These are phyloP conservation scores for Silurus asotus DNA, from an alignment of 2,113 vertebrate genomes.

Conservation along the genomic window DNA sequence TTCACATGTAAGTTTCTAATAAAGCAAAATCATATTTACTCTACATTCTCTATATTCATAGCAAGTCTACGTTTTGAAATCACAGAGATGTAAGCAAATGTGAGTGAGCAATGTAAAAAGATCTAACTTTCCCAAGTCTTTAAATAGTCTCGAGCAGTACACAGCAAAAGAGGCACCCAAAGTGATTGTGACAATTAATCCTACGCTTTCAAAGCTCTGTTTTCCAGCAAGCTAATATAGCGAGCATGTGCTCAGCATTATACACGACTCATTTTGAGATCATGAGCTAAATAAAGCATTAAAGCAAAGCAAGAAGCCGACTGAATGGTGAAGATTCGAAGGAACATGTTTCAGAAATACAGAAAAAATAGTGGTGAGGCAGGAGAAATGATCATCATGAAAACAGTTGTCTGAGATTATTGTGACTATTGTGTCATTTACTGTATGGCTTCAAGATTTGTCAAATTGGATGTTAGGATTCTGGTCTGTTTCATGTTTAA, in stretches of 20 bases:
- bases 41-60: background rate
- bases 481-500: conserved; percentile 57
- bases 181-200: background rate
- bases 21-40: background rate
- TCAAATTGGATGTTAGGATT: conserved; percentile 55
- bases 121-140: conserved; percentile 27
- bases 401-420: conserved; percentile 14
- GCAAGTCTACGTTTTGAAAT: background rate
- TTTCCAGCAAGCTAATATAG: conserved; percentile 10
- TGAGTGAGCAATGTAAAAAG: background rate
- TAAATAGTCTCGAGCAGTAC: conserved; percentile 41
- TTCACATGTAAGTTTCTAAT: too few species aligned
- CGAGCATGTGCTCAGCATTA: background rate
- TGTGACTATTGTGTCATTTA: conserved; percentile 47
- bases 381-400: conserved; percentile 36
- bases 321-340: background rate
- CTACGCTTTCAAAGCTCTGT: background rate
- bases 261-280: background rate
- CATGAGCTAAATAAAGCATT: background rate
- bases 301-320: background rate
- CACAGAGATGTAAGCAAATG: background rate
- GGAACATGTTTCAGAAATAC: background rate
- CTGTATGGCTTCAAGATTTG: conserved; percentile 56
- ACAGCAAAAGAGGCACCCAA: background rate
- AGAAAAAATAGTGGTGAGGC: background rate